phyloP scores from a whole-genome alignment of 64 coral and sea anemone species.

The Stichodactyla helianthus region DNA sequence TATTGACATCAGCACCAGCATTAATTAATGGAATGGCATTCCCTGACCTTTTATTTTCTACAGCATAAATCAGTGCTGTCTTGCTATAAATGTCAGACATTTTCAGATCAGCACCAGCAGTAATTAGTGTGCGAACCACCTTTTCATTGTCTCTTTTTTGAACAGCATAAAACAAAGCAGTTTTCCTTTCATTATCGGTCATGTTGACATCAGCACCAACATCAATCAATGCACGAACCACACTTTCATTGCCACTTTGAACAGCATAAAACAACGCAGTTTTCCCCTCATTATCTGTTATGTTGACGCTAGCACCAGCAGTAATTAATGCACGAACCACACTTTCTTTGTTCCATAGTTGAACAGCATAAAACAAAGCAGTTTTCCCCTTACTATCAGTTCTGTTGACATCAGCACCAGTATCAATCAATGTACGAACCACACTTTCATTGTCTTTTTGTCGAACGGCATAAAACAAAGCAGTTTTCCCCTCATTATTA shows the following conservation, averaged over 20 bases:
- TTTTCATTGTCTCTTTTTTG: not conserved
- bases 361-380: no score
- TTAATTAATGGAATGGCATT: not conserved
- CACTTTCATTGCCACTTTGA: not conserved
- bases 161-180: conserved; percentile 7
- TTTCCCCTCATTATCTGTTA: not conserved
- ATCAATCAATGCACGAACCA: not conserved
- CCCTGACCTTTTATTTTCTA: not conserved
- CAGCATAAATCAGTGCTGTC: conserved; percentile 1
- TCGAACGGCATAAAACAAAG: no score
- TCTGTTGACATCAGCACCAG: no score
- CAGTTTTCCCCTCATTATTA: no score
- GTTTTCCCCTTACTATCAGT: no score
- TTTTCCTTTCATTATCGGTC: not conserved
- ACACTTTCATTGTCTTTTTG: no score
- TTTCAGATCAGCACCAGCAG: conserved; percentile 4
- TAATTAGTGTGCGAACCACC: not conserved
- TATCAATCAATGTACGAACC: no score
- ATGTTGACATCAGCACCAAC: not conserved
- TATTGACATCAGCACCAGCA: conserved; percentile 8
- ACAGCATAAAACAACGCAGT: not conserved
- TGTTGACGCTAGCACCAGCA: not conserved
- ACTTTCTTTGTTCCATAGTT: not conserved
- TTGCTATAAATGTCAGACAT: not conserved
- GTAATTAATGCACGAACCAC: not conserved